Evolutionary conservation across 2,888 invertebrate species (phyloP).

Genomic region (Dastarcus helophoroides): DNA sequence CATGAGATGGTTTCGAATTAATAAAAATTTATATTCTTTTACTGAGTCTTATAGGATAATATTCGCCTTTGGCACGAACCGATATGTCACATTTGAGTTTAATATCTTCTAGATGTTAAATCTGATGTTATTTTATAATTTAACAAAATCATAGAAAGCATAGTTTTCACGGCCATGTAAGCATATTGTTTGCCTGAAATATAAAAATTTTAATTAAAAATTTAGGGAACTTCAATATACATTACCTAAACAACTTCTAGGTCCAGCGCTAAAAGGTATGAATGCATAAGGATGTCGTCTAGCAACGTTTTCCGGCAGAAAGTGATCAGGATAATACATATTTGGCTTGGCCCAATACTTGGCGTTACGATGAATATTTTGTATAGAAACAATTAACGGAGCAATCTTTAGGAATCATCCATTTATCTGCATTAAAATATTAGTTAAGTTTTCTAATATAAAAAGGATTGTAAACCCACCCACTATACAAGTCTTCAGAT

Average conservation of each 20-base stretch:
- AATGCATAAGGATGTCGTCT: constrained; percentile 21
- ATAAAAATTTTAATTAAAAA: constrained; percentile 15
- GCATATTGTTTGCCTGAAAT: constrained; percentile 5
- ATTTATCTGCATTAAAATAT: constrained; percentile 13
- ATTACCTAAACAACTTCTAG: constrained; percentile 18
- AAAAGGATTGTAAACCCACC: constrained; percentile 9
- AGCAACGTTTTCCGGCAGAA: constrained; percentile 18
- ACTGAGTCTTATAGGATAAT: constrained; percentile 10
- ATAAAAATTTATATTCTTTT: too few relatives aligned
- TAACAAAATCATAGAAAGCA: neutral
- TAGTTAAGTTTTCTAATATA: neutral
- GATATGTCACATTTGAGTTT: constrained; percentile 14
- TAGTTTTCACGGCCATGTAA: neutral
- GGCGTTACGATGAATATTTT: constrained; percentile 19
- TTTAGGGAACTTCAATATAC: constrained; percentile 8
- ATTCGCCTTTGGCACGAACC: constrained; percentile 12
- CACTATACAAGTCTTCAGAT: constrained; percentile 19
- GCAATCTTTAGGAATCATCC: constrained; percentile 17
- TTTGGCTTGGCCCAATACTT: constrained; percentile 22
- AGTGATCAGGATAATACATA: constrained; percentile 26
- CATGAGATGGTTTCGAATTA: too few relatives aligned
- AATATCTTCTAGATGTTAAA: constrained; percentile 10
- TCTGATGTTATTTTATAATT: neutral
- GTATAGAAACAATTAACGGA: constrained; percentile 17
- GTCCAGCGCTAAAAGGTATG: constrained; percentile 25